Evolutionary conservation across 2,113 vertebrate genomes (phyloP).

Genomic region (Capra hircus): DNA sequence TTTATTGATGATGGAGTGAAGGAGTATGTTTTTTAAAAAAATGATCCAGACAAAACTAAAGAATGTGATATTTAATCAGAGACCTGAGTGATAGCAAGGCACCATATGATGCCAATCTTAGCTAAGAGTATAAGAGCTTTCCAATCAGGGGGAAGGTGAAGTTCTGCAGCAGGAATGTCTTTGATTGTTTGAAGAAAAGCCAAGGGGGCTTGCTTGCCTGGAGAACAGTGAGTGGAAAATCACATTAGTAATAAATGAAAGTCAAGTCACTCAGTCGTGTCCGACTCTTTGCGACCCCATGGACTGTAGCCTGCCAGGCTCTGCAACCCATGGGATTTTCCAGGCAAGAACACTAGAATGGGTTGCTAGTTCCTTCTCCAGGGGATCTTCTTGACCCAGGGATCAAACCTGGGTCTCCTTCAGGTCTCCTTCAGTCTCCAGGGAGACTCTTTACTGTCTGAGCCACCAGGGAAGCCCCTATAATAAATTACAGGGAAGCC

Average conservation of each 20-base stretch:
- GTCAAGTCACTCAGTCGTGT: not conserved
- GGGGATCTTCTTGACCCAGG: too few species aligned
- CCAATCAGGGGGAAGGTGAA: not conserved
- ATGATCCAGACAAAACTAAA: not conserved
- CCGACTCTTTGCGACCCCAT: fast-evolving
- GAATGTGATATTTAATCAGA: not conserved
- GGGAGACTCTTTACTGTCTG: not conserved
- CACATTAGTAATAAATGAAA: not conserved
- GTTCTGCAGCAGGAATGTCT: not conserved
- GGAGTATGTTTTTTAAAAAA: not conserved
- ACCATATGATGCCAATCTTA: not conserved
- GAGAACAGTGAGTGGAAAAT: not conserved
- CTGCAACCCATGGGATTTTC: not conserved
- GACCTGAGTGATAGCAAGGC: not conserved
- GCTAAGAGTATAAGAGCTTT: not conserved
- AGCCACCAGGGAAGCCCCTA: not conserved
- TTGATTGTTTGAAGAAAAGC: not conserved
- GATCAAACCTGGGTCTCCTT: not conserved
- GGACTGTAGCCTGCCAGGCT: not conserved
- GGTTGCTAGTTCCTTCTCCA: not conserved
- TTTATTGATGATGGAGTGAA: not conserved
- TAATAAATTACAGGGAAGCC: not conserved
- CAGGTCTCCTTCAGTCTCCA: not conserved
- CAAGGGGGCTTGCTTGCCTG: too few species aligned
- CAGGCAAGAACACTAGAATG: not conserved